Base-by-base conservation (phyloP, 2,113 vertebrate species). In the Plectropomus leopardus region DNA sequence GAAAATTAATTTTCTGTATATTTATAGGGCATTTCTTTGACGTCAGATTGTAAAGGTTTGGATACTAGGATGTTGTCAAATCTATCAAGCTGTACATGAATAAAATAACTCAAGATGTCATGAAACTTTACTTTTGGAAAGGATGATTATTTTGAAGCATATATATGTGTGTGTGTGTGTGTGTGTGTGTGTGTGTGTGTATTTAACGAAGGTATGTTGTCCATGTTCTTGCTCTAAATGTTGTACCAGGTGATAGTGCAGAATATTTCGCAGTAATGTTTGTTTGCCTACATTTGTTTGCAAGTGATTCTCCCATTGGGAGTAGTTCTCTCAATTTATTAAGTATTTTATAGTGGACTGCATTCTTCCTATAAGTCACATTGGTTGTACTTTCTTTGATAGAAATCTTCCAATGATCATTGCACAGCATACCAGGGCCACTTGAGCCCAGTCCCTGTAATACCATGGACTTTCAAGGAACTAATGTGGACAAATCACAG, bases 391-490 rank as follows among this genome's bases (percentile, higher is more conserved):
- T 53, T 66, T 36, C n/a, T 34, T 16, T 28, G 9, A 24, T 3
- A 7, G 14, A 40, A 4, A 40, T 36, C 32, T 53, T 16, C n/a
- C 16, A 24, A 19, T 16, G 61, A 63, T 17, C 30, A 19, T 2
- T 54, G 19, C 28, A 23, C 24, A 16, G 11, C 16, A 17, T 42
- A 14, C 26, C 5, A 19, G 24, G 28, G 4, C 47, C 21, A 65
- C 50, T 40, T 10, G 16, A 65, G 28, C 40, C 47, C 9, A 50
- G 28, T 26, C 59, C 32, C 7, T 17, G 1, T 48, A 40, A n/a
- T 59, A n/a, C 5, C 15, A 26, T 45, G 44, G 57, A 57, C 64
- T 64, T 64, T 54, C 7, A 64, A 63, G 72, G 58, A 53, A 34
- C 19, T 54, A 55, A 75, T 53, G 28, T 48, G 60, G 60, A 80